Conservation (phyloP, 2,797 vertebrate genomes). For the Poecilia wingei region DNA sequence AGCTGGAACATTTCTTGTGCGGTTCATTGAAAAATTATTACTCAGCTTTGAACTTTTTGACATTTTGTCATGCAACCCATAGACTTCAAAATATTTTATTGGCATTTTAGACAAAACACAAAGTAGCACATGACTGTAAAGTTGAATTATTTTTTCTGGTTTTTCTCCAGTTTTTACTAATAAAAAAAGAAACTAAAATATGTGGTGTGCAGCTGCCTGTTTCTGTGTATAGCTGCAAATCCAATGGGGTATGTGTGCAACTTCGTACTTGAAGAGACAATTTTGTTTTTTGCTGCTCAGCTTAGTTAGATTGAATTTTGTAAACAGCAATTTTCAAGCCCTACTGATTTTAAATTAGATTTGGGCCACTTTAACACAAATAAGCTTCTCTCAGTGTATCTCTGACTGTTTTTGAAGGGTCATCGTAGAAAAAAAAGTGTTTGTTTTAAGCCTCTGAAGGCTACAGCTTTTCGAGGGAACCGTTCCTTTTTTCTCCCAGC, state of each 20-base stretch:
- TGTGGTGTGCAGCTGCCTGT: not conserved
- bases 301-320: not conserved
- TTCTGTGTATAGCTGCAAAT: not conserved
- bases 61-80: not conserved
- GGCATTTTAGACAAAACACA: not conserved
- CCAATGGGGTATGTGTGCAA: not conserved
- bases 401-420: not conserved
- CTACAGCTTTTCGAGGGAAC: constrained; percentile 28
- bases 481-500: constrained; percentile 14
- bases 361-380: not conserved
- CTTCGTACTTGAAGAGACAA: not conserved
- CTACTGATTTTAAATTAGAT: not conserved
- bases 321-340: not conserved
- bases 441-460: not conserved
- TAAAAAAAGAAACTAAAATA: not conserved
- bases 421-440: not conserved
- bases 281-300: not conserved
- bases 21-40: not conserved
- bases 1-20: not conserved
- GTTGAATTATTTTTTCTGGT: no score
- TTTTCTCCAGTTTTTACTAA: not conserved
- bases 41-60: not conserved
- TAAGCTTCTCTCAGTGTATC: not conserved
- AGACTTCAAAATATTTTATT: not conserved
- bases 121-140: not conserved